Evolutionary conservation across 2,888 invertebrate genomes (phyloP).

Genomic region (Stomorhina lunata): DNA sequence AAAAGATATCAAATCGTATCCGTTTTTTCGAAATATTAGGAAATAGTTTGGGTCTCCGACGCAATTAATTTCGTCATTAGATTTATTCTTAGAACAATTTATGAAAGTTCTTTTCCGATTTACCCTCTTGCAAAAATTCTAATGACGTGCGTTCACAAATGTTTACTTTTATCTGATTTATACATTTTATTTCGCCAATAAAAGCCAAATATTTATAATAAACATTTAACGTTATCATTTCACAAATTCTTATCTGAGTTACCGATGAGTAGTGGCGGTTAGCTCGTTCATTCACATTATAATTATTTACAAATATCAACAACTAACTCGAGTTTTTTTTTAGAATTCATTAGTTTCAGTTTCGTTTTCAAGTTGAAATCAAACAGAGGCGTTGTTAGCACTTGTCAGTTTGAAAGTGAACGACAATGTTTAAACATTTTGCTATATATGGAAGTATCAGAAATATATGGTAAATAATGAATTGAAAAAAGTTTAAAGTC

Average conservation of each 20-base stretch:
- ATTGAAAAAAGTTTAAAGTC: too few relatives aligned
- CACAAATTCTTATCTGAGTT: slow-evolving; percentile 9
- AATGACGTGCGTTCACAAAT: background rate
- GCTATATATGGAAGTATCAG: background rate
- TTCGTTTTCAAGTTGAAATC: too few relatives aligned
- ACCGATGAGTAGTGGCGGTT: background rate
- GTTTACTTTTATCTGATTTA: background rate
- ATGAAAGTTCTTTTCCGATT: background rate
- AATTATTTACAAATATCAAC: background rate
- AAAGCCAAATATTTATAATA: background rate
- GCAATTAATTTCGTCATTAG: too few relatives aligned
- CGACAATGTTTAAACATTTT: background rate
- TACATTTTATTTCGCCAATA: background rate
- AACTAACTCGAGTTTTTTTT: background rate
- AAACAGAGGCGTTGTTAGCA: slow-evolving; percentile 5
- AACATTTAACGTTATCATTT: slow-evolving; percentile 13
- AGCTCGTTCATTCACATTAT: background rate
- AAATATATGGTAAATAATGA: background rate
- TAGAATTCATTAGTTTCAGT: background rate
- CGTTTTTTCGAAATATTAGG: too few relatives aligned
- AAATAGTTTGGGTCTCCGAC: too few relatives aligned
- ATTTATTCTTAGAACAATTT: too few relatives aligned
- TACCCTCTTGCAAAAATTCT: background rate
- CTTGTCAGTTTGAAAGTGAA: background rate
- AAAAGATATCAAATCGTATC: too few relatives aligned